phyloP scores from a whole-genome alignment of 2,888 invertebrate genomes.

The Dicycla oo region DNA sequence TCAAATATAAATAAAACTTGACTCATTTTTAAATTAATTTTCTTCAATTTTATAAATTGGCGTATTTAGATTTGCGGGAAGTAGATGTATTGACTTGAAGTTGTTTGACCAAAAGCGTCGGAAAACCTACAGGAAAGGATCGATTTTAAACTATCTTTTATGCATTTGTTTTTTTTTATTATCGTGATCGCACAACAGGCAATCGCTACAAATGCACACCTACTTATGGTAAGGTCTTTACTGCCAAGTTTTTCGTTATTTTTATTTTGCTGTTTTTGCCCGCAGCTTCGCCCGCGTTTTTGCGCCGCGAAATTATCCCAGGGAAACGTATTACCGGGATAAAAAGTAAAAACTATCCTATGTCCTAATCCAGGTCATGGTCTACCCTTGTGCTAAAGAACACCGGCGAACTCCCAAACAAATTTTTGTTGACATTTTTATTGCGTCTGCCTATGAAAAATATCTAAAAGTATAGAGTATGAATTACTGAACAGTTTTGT shows the following conservation, averaged over 20 bases:
- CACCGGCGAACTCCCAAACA: no score
- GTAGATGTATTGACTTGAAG: not conserved
- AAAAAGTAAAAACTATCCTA: no score
- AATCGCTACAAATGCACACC: not conserved
- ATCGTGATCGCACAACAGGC: not conserved
- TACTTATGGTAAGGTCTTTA: not conserved
- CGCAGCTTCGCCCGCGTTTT: no score
- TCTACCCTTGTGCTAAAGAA: no score
- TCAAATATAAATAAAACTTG: conserved; percentile 75
- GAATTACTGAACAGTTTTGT: no score
- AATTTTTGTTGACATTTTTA: no score
- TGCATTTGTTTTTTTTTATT: not conserved
- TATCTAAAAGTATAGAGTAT: no score
- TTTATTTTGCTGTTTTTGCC: no score
- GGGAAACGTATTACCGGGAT: no score
- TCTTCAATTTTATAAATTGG: conserved; percentile 65
- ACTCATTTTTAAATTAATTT: conserved; percentile 69
- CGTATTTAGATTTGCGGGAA: not conserved
- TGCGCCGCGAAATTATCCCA: no score
- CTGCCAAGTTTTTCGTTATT: not conserved
- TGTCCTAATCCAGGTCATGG: no score
- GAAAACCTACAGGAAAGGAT: conserved; percentile 14
- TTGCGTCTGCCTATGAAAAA: no score
- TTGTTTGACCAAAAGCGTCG: not conserved
- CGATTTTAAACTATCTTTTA: conserved; percentile 1